Evolutionary conservation across 2,888 invertebrate species (phyloP), one percentile per base, ranked within the genome.

Genomic region (Anagyrus pseudococci): DNA sequence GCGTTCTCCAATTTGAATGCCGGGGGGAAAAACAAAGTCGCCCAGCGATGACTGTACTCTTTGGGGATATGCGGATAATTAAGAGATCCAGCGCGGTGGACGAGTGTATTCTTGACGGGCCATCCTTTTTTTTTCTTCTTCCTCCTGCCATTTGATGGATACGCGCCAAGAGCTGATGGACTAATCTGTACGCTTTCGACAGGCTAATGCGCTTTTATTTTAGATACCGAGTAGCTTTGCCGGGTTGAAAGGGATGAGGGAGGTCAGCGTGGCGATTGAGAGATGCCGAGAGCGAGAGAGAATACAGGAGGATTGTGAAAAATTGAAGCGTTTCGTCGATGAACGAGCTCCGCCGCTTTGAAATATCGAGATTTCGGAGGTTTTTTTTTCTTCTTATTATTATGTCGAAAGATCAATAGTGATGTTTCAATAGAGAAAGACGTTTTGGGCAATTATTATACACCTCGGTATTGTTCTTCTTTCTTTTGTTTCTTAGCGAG

Each of bases 1-100:
- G 67, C 70, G 67, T 68, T 66, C 70, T 68, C 67, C 72, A 74
- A 78, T 77, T 78, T 75, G 77, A 78, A 74, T 70, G 75, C 73
- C 75, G 69, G 55, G 67, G 52, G 13, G 26, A 20, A 47, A 58
- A 58, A 49, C 47, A 53, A 46, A 37, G 44, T 26, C 22, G 33
- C 37, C 37, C n/a, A 56, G 23, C 19, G 19, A 20, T 13, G 13
- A 25, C 4, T 10, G 7, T 8, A n/a, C 20, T 20, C 23, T 25
- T 15, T 46, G 29, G 15, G 58, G 7, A 22, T 46, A 17, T 22
- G n/a, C 4, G 44, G 59, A 33, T 66, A 62, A 66, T 66, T 66
- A 56, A 66, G 66, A 62, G 59, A 66, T 63, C 59, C 2, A 25
- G 40, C 46, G n/a, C 40, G 47, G 20, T 33, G 48, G 53, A 54